Conservation (phyloP, 2,113 vertebrate species). For the Thunnus thynnus region DNA sequence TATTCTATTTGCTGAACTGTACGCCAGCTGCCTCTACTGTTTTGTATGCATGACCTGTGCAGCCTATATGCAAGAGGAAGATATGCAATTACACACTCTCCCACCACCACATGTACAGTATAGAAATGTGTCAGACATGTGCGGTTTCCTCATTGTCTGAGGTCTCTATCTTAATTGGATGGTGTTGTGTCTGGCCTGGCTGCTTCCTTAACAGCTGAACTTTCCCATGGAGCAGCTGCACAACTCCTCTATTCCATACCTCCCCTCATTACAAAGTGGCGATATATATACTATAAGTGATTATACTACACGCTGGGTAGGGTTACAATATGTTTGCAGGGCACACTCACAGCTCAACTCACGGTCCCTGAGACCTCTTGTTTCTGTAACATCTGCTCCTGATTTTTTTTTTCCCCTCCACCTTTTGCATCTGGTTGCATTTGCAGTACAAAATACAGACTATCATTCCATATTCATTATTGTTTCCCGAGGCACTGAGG, state of each 20-base stretch:
- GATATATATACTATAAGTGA: constrained; percentile 69
- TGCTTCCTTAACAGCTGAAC: constrained; percentile 50
- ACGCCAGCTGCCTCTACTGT: constrained; percentile 38
- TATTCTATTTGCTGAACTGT: constrained; percentile 1
- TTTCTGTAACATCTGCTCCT: constrained; percentile 91
- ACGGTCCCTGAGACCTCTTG: constrained; percentile 74
- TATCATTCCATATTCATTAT: constrained; percentile 98
- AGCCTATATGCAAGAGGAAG: constrained; percentile 28
- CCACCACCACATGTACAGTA: constrained; percentile 51
- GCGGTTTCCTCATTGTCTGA: constrained; percentile 64
- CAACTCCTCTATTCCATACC: constrained; percentile 49
- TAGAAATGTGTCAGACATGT: constrained; percentile 70
- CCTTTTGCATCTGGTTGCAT: constrained; percentile 96
- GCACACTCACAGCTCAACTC: constrained; percentile 54
- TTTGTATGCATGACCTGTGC: constrained; percentile 11
- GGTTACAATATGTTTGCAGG: constrained; percentile 78
- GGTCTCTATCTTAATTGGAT: constrained; percentile 64
- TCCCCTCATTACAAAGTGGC: constrained; percentile 67
- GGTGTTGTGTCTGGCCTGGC: constrained; percentile 74
- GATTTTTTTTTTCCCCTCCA: constrained; percentile 86
- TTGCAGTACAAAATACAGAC: constrained; percentile 90
- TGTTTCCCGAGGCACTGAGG: constrained; percentile 90
- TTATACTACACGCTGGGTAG: constrained; percentile 63
- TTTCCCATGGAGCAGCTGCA: constrained; percentile 77
- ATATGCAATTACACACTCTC: constrained; percentile 42